phyloP scores from a whole-genome alignment of 2,113 vertebrate genomes.

The Isichthys henryi region DNA sequence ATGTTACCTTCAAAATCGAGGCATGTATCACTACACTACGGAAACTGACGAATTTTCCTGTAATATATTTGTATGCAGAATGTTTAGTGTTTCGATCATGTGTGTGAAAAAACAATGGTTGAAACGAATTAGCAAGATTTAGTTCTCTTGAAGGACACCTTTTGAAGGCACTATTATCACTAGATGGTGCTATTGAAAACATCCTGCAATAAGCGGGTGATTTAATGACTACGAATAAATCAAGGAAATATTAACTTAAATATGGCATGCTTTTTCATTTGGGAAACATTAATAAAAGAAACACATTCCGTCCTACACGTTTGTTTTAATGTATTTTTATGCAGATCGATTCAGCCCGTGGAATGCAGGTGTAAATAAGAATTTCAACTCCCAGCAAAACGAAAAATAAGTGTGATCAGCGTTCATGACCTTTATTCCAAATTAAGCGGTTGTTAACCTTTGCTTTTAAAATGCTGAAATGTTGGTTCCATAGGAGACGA shows the following conservation, averaged over 20 bases:
- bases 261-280: background rate
- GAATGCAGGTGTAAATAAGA: background rate
- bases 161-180: background rate
- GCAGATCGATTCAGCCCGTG: background rate
- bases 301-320: background rate
- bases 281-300: background rate
- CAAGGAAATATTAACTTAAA: background rate
- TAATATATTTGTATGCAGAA: background rate
- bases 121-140: background rate
- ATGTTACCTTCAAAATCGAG: background rate
- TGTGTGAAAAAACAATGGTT: background rate
- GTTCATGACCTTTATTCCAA: background rate
- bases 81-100: background rate
- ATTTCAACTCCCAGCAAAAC: background rate
- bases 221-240: background rate
- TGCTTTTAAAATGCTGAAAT: conserved; percentile 12
- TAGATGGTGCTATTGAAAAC: background rate
- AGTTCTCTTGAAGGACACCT: background rate
- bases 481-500: background rate
- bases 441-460: background rate
- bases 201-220: background rate
- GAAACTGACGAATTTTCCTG: conserved; percentile 18
- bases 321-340: background rate
- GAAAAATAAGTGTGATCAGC: background rate
- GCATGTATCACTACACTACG: conserved; percentile 51